Percentiles rank a stretch among this genome's conserved stretches.
phyloP scores from a whole-genome alignment of 2,797 vertebrate species.

The Scyliorhinus canicula region DNA sequence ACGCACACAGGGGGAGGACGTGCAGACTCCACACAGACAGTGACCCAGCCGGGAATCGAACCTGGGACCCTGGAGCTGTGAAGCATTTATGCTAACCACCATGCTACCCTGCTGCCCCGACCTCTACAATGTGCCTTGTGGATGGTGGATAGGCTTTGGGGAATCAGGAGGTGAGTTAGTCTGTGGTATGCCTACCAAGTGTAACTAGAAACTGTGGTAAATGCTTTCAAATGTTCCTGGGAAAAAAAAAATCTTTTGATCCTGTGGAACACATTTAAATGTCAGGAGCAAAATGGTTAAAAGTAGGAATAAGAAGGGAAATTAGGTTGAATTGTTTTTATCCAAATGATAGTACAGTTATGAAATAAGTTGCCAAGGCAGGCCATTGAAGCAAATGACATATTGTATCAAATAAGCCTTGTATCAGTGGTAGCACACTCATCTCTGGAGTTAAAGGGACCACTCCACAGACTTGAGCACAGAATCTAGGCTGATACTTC shows the following conservation, averaged over 20 bases:
- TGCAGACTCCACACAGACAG: too few relatives aligned
- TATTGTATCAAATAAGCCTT: background rate
- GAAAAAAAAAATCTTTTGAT: background rate
- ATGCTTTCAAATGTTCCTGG: background rate
- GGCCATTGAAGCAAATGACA: background rate
- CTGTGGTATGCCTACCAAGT: too few relatives aligned
- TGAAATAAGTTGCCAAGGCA: background rate
- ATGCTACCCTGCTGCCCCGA: too few relatives aligned
- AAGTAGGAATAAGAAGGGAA: background rate
- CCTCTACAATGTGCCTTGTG: too few relatives aligned
- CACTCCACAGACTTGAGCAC: background rate
- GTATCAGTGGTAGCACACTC: background rate
- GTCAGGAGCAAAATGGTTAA: background rate
- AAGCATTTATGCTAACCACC: too few relatives aligned
- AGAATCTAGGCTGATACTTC: background rate
- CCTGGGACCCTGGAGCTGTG: too few relatives aligned
- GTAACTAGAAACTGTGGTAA: background rate
- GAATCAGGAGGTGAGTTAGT: too few relatives aligned
- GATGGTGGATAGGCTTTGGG: too few relatives aligned
- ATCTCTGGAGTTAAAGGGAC: background rate
- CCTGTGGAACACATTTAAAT: background rate
- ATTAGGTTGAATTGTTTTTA: background rate
- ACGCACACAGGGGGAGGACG: too few relatives aligned
- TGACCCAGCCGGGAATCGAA: too few relatives aligned
- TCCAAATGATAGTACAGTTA: background rate